These are phyloP conservation scores for Diacarnus erythraeanus DNA, from an alignment of 37 sponge, comb jelly and placozoan species.

Conservation along the genomic window DNA sequence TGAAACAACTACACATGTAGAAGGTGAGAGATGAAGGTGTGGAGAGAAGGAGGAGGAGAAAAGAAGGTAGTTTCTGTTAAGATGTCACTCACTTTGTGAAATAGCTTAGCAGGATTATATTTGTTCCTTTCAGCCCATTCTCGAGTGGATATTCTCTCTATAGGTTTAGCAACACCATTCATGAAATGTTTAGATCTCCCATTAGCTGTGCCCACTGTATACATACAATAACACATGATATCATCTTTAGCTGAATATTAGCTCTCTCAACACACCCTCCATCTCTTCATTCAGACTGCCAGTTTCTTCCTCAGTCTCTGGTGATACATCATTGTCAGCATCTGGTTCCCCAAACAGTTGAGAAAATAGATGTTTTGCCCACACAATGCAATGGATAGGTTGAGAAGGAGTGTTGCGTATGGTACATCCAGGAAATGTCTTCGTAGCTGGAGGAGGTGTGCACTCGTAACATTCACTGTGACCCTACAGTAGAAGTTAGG, in stretches of 20 bases:
- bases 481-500: constrained; percentile 50
- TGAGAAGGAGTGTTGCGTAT: constrained; percentile 99
- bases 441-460: constrained; percentile 87
- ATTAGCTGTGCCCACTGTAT: background rate
- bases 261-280: background rate
- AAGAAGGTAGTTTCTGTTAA: too few relatives aligned
- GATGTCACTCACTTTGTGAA: constrained; percentile 79
- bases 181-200: background rate
- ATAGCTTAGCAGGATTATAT: constrained; percentile 76
- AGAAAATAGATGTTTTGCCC: constrained; percentile 98
- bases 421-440: constrained; percentile 96
- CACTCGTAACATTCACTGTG: constrained; percentile 98
- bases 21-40: too few relatives aligned
- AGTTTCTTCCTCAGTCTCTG: constrained; percentile 73
- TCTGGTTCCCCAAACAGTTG: constrained; percentile 98
- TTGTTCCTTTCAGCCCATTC: constrained; percentile 81
- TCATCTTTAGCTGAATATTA: background rate
- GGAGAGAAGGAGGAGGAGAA: too few relatives aligned
- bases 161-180: background rate
- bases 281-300: background rate
- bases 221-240: background rate
- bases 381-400: constrained; percentile 99
- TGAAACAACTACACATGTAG: constrained; percentile 76
- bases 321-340: constrained; percentile 96
- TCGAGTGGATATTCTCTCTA: constrained; percentile 79